These are phyloP conservation scores for Ciconia boyciana DNA, from an alignment of 2,113 vertebrate species.

Conservation along the genomic window DNA sequence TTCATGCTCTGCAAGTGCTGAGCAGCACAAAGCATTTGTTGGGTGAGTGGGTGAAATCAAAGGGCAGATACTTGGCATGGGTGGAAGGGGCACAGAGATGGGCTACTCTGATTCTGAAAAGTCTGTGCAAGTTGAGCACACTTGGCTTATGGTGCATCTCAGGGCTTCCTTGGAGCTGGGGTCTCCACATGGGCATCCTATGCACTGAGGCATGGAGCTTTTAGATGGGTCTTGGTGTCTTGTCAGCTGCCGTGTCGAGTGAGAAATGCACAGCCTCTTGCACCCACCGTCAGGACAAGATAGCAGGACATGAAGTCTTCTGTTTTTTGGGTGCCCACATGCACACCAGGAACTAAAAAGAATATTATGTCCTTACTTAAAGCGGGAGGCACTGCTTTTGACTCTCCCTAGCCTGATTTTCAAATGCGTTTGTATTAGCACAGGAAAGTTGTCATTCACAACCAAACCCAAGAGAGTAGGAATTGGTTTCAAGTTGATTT, in stretches of 20 bases:
- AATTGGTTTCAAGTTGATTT: neutral
- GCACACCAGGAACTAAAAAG: neutral
- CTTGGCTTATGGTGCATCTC: fast-evolving
- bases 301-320: neutral
- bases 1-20: fast-evolving
- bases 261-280: neutral
- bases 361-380: neutral
- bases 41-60: neutral
- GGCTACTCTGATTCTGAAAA: too few relatives aligned
- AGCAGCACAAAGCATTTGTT: neutral
- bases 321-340: fast-evolving
- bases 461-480: neutral
- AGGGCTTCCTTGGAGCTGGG: neutral
- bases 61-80: fast-evolving
- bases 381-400: neutral
- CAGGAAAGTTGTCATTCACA: neutral
- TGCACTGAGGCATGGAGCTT: fast-evolving
- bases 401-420: neutral
- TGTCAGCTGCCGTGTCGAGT: neutral
- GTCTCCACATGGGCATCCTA: fast-evolving
- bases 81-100: fast-evolving
- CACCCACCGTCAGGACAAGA: fast-evolving
- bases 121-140: fast-evolving
- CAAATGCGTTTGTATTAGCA: neutral
- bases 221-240: neutral